Base-by-base conservation (phyloP, 2,797 vertebrate species). In the Myotis findleyi region DNA sequence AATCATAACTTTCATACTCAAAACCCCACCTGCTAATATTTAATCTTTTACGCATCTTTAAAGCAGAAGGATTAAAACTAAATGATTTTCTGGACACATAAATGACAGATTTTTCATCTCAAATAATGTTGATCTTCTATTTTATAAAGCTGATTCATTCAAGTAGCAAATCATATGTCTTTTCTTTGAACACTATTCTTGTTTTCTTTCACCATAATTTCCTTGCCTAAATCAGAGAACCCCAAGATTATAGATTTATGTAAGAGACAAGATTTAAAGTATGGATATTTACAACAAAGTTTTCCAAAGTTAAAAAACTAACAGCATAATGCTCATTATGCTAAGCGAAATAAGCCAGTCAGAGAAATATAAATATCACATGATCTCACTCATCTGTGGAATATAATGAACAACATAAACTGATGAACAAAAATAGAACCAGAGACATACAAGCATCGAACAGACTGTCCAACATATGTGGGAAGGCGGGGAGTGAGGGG, bases 21-120 rank as follows among this genome's bases (percentile, higher is more conserved):
- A 55, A 75, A 90, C 4, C 17, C 23, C 1, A 84, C 53, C 10
- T 88, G n/a, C 1, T 79, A 82, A 85, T 55, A 84, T 85, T 80
- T 93, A 93, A 94, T 87, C 21, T 79, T 69, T 72, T 36, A 95
- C 59, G 7, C 7, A 83, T 71, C 68, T 95, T 91, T 91, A 77
- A 90, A 81, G 59, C 11, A 81, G 11, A 38, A 79, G 1, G 20
- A 93, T 94, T 75, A 89, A 88, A 89, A 87, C 25, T 55, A 81
- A 51, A 25, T 84, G 33, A 94, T 57, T 95, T 95, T 87, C n/a
- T 90, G 57, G 62, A 14, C 10, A 44, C 2, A n/a, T 27, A 25
- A 82, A 62, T 41, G 44, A 20, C 76, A 84, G n/a, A 57, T 77
- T 76, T 88, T 84, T 84, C 87, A 91, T 80, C 47, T 90, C 80